phyloP scores from a whole-genome alignment of 2,113 vertebrate species.

The Bolborhynchus lineola region DNA sequence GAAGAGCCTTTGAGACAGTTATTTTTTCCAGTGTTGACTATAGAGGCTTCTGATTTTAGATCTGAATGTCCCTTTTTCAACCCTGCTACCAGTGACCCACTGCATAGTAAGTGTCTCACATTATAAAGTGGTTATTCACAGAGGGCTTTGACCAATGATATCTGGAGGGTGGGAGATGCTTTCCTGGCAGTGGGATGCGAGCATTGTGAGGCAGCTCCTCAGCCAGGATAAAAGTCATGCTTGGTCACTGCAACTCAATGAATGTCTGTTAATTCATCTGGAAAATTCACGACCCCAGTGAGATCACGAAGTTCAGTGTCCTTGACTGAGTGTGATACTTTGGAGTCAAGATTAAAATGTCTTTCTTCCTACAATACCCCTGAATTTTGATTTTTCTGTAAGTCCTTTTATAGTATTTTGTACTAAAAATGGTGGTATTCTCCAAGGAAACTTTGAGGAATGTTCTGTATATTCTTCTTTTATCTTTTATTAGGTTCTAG shows the following conservation, averaged over 20 bases:
- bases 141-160: background rate
- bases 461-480: background rate
- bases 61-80: conserved; percentile 56
- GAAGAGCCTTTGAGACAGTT: conserved; percentile 24
- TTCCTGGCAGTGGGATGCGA: conserved; percentile 2
- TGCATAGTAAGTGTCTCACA: conserved; percentile 13
- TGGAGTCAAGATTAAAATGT: background rate
- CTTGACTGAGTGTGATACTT: background rate
- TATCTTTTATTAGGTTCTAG: background rate
- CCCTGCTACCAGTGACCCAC: conserved; percentile 48
- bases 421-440: fast-evolving
- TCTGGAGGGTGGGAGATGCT: conserved; percentile 44
- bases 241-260: background rate
- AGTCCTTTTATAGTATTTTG: background rate
- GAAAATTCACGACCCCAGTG: background rate
- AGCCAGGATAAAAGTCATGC: background rate
- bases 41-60: conserved; percentile 23
- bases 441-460: background rate
- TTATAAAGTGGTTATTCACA: conserved; percentile 63
- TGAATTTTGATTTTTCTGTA: background rate
- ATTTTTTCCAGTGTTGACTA: background rate
- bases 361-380: background rate
- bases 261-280: conserved; percentile 30
- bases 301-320: conserved; percentile 42
- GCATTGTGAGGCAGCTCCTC: background rate